Evolutionary conservation across 2,888 invertebrate genomes (phyloP), one percentile per base, ranked within the genome.

Genomic region (Acrocyrtus sp.): DNA sequence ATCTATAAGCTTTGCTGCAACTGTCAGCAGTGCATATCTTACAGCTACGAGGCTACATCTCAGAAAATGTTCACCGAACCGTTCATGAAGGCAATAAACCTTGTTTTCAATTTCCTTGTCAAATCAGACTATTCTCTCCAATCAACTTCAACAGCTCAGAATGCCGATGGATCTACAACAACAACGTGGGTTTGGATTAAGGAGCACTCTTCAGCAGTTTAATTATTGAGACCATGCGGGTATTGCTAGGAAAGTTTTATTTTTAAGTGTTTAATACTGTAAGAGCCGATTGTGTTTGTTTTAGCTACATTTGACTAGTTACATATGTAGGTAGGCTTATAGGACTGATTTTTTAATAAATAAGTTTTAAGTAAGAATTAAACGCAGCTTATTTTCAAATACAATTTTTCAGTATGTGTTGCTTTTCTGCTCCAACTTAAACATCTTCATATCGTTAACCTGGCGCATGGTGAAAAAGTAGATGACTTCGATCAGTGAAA

Each of bases 381-480:
- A n/a, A n/a, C n/a, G n/a, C n/a, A n/a, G n/a, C n/a, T n/a, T n/a
- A n/a, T n/a, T n/a, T n/a, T n/a, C n/a, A n/a, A n/a, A n/a, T n/a
- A n/a, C n/a, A n/a, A n/a, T n/a, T n/a, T n/a, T n/a, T n/a, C 22
- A 39, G 1, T 62, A 27, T 22, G 15, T 26, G 22, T 41, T 21
- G 39, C 43, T 41, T 26, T 26, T 29, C 19, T 3, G 17, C 17
- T 45, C 17, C 6, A 12, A 45, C 51, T 22, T 51, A 24, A 51
- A 58, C 5, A 57, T 45, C 54, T 51, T 57, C 27, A 76, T 66
- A 27, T 80, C 79, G 27, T 75, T 60, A 26, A 62, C 72, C 1
- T 72, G 48, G 8, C 81, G 66, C 50, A 81, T 73, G 5, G 77
- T 78, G 61, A 81, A 81, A 34, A 80, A 81, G 43, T 81, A 81